Conservation (phyloP, 2,888 invertebrate genomes). For the Leucania comma region DNA sequence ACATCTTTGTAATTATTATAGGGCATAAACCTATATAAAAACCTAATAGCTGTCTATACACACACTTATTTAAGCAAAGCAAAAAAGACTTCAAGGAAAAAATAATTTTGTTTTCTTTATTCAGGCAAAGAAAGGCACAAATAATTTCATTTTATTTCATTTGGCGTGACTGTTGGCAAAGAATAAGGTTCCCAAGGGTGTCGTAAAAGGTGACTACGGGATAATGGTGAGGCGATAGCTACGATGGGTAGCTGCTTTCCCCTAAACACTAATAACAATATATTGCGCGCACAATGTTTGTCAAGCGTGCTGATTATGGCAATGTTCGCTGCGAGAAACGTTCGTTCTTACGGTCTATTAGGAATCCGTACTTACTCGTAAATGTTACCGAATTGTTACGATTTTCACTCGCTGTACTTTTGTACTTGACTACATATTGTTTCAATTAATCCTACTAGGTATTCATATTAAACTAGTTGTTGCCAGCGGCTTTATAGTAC, state of each 20-base stretch:
- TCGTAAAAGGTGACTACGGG: conserved; percentile 42
- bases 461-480: too few relatives aligned
- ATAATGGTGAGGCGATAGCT: conserved; percentile 42
- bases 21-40: too few relatives aligned
- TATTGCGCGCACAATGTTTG: conserved; percentile 42
- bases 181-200: conserved; percentile 25
- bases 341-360: conserved; percentile 25
- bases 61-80: background rate
- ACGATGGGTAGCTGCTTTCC: conserved; percentile 43
- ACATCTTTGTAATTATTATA: background rate
- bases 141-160: conserved; percentile 35
- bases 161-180: conserved; percentile 27
- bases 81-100: conserved; percentile 2
- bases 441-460: too few relatives aligned
- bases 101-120: conserved; percentile 19
- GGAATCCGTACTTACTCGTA: conserved; percentile 10
- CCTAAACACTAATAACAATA: conserved; percentile 50
- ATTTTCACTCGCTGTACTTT: conserved; percentile 15
- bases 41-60: background rate
- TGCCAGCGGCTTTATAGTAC: too few relatives aligned
- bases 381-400: conserved; percentile 37
- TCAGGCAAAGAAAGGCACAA: conserved; percentile 12
- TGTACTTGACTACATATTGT: background rate
- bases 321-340: conserved; percentile 18
- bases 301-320: conserved; percentile 30